A percentile compares a stretch with the other conserved stretches of the same genome.
These are phyloP conservation scores for Thalassaphorura encarpata DNA, from an alignment of 1,140 invertebrate species.

Conservation along the genomic window DNA sequence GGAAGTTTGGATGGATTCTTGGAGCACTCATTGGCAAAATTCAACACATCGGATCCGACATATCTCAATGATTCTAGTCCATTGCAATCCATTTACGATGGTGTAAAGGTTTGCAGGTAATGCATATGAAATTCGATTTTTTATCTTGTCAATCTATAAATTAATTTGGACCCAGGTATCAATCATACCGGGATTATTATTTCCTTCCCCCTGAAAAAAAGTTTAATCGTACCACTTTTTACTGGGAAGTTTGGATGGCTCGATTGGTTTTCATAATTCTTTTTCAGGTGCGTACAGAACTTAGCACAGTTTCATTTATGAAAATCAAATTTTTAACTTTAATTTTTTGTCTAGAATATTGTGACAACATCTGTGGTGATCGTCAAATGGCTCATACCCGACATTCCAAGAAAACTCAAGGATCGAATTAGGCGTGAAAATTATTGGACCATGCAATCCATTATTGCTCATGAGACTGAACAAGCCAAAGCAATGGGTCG, in stretches of 20 bases:
- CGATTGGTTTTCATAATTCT: constrained; percentile 82
- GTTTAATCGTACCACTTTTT: constrained; percentile 28
- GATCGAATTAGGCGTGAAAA: constrained; percentile 73
- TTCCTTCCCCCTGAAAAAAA: constrained; percentile 9
- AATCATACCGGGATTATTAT: constrained; percentile 20
- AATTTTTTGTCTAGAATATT: constrained; percentile 55
- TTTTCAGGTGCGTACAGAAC: constrained; percentile 75
- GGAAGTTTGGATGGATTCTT: constrained; percentile 63
- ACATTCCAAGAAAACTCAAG: constrained; percentile 62
- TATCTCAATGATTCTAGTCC: constrained; percentile 46
- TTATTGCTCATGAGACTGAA: constrained; percentile 65
- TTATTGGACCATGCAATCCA: constrained; percentile 80
- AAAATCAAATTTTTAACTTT: constrained; percentile 6
- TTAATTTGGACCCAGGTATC: too few relatives aligned
- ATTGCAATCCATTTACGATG: constrained; percentile 38
- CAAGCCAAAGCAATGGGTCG: constrained; percentile 41
- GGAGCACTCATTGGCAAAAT: constrained; percentile 69
- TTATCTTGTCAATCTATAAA: too few relatives aligned
- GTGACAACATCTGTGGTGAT: constrained; percentile 72
- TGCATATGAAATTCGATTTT: not conserved
- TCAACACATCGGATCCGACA: constrained; percentile 53
- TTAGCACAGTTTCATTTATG: constrained; percentile 3
- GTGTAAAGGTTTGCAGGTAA: constrained; percentile 51
- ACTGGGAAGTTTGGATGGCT: constrained; percentile 59
- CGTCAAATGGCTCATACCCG: constrained; percentile 75